Evolutionary conservation across 2,113 vertebrate species (phyloP).

Genomic region (Trogon surrucura): DNA sequence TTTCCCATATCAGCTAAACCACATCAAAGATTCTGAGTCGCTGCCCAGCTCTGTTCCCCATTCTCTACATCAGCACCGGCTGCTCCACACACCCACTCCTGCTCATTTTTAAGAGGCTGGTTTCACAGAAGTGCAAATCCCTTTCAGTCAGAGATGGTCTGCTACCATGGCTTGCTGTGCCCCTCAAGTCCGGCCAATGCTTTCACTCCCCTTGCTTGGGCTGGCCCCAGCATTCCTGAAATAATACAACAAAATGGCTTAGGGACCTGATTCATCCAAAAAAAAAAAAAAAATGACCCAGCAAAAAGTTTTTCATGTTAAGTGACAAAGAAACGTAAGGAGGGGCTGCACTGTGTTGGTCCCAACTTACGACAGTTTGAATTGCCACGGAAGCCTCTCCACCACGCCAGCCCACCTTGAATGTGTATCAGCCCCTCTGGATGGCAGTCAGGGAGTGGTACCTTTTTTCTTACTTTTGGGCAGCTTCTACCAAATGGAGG

Average conservation of each 20-base stretch:
- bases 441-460: not conserved
- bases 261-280: not conserved
- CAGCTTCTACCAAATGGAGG: not conserved
- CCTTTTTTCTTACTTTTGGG: not conserved
- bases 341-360: not conserved
- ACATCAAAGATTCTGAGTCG: not conserved
- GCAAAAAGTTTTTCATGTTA: not conserved
- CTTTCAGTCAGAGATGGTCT: not conserved
- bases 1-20: not conserved
- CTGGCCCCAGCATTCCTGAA: not conserved
- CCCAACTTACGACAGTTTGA: not conserved
- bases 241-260: not conserved
- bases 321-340: not conserved
- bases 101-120: not conserved
- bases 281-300: not conserved
- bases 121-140: not conserved
- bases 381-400: not conserved
- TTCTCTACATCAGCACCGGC: not conserved
- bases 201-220: not conserved
- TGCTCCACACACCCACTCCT: not conserved
- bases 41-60: accelerated
- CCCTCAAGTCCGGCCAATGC: accelerated
- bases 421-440: not conserved
- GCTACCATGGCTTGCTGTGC: not conserved
- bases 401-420: not conserved